phyloP scores from a whole-genome alignment of 2,113 vertebrate species.

The Boulengeromyrus knoepffleri region DNA sequence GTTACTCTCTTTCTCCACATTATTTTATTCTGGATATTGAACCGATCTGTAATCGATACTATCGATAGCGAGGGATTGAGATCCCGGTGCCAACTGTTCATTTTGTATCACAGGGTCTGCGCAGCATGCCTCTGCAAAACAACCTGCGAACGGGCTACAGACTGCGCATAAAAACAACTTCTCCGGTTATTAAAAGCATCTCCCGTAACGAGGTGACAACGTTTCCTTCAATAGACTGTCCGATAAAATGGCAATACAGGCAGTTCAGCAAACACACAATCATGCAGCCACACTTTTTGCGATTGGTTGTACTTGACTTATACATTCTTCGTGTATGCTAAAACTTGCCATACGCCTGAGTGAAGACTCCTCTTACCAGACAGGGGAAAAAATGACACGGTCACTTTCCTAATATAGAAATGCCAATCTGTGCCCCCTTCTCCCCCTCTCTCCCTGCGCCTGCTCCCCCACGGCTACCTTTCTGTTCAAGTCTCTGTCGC shows the following conservation, averaged over 20 bases:
- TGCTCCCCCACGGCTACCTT: not conserved
- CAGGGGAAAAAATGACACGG: slow-evolving; percentile 53
- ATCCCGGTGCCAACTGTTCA: not conserved
- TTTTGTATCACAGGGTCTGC: not conserved
- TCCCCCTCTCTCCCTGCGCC: not conserved
- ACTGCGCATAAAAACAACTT: not conserved
- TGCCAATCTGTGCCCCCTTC: slow-evolving; percentile 44
- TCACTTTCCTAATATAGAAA: slow-evolving; percentile 82
- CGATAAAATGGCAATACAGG: not conserved
- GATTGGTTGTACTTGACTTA: not conserved
- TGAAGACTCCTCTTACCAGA: slow-evolving; percentile 33
- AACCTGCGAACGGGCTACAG: not conserved
- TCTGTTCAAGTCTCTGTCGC: not conserved
- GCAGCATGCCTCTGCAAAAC: not conserved
- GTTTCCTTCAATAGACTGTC: not conserved
- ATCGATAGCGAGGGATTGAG: not conserved
- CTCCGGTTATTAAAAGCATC: not conserved
- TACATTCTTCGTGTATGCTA: not conserved
- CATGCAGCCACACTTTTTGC: not conserved
- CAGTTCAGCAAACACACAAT: not conserved
- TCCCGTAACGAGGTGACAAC: not conserved
- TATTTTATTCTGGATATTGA: not conserved
- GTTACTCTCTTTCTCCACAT: not conserved
- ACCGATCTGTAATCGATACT: not conserved
- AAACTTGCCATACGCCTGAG: slow-evolving; percentile 50